Base-by-base conservation (phyloP, 2,888 invertebrate species). In the Platerodrilus igneus region DNA sequence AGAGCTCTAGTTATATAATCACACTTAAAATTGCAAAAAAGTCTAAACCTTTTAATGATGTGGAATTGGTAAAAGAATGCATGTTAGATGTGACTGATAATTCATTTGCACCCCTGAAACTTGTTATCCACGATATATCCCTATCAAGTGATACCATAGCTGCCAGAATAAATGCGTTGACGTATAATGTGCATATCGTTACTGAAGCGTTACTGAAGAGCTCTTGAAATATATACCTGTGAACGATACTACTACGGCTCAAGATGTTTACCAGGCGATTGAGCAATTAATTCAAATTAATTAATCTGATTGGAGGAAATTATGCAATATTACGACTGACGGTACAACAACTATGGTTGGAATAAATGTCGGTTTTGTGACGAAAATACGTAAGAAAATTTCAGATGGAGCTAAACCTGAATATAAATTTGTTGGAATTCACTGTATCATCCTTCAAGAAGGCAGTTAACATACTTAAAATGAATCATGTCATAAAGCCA, bases 361-460 rank as follows among this genome's bases (percentile, higher is more conserved):
- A 4, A 19, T 18, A 18, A 14, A 2, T 19, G 3, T 11, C 4
- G 19, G 30, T 2, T 1, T 19, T n/a, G n/a, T n/a, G n/a, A n/a
- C n/a, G n/a, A n/a, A n/a, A n/a, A n/a, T n/a, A n/a, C n/a, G n/a
- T n/a, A n/a, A n/a, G n/a, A n/a, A n/a, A n/a, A n/a, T n/a, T n/a
- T 4, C 15, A 18, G 11, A 30, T 16, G 16, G 18, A 30, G 7
- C 4, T 19, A 8, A 4, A 9, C n/a, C 8, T 18, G 10, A 30
- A 19, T 18, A 9, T 30, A 11, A 25, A 13, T 25, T 25, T n/a
- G 11, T 25, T 8, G 25, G 25, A 25, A 9, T 25, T 25, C 25
- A 11, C 25, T 10, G 25, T 25, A 10, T 25, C 8, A 25, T 25
- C 3, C 25, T 13, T 25, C 2, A 25, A 10, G 25, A 25, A 11